Base-by-base conservation (phyloP, 2,113 vertebrate species). In the Datnioides undecimradiatus region DNA sequence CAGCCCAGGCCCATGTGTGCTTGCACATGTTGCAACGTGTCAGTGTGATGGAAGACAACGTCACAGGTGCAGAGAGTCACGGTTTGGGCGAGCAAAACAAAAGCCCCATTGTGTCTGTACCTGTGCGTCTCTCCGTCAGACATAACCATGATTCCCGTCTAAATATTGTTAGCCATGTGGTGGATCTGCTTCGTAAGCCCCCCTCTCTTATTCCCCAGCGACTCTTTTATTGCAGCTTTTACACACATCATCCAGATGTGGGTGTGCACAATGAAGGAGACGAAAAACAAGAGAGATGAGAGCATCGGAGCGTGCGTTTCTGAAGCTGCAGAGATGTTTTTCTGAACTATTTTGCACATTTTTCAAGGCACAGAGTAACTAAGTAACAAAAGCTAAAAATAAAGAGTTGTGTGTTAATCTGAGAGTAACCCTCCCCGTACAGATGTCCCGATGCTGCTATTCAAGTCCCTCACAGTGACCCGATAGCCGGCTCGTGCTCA, bases 91-190 rank as follows among this genome's bases (percentile, higher is more conserved):
- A 76, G 51, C 25, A 54, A 73, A 77, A 90, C 73, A 88, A 86
- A 74, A 86, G 75, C 54, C 46, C 55, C 51, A 27, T 29, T 86
- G 66, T 75, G 65, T 70, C 79, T 80, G 76, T 71, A 59, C 64
- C 65, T 69, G 29, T 12, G 54, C 40, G 31, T 67, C 51, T 69
- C 65, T 54, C n/a, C n/a, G 48, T 45, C 68, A 54, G 63, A 60
- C 69, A 73, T 21, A 46, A 34, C 21, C 21, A 1, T 38, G 77
- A 67, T 67, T 80, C 75, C 57, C 87, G 87, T 85, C 91, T 87
- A 93, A 93, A 92, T 84, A 90, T 70, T 87, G 73, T 67, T 76
- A 63, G 33, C 58, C 57, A 19, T 78, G 66, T 65, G 86, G 73
- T 64, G 38, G 21, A 52, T 48, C 46, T 36, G 48, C 74, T 51